Conservation (phyloP, 1,140 invertebrate genomes). For the Dendroctonus valens region DNA sequence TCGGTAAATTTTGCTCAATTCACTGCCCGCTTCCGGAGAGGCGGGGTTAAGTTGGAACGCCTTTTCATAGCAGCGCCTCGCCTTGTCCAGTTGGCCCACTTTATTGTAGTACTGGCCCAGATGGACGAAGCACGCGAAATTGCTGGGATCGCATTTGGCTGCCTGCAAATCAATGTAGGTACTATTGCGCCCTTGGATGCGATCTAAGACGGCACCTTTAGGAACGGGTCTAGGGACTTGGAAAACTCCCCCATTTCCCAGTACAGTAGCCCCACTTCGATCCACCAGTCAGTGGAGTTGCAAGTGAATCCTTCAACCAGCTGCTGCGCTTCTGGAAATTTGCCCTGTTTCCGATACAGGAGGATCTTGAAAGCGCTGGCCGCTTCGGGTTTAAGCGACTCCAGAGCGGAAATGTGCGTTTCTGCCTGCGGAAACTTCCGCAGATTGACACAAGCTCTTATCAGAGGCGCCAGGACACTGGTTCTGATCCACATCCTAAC, state of each 20-base stretch:
- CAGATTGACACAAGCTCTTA: conserved; percentile 41
- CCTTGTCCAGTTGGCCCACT: conserved; percentile 63
- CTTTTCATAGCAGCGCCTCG: conserved; percentile 80
- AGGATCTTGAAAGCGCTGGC: conserved; percentile 47
- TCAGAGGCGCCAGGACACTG: conserved; percentile 26
- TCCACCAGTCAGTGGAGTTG: conserved; percentile 57
- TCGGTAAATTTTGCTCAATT: conserved; percentile 73
- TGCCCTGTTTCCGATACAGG: conserved; percentile 52
- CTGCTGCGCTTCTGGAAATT: conserved; percentile 57
- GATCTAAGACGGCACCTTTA: conserved; percentile 56
- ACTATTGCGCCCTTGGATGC: neutral
- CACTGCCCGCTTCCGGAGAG: conserved; percentile 65
- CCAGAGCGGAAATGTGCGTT: conserved; percentile 21
- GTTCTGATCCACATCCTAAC: conserved; percentile 3
- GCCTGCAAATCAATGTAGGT: conserved; percentile 52
- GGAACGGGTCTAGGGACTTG: conserved; percentile 62
- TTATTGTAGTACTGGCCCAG: conserved; percentile 72
- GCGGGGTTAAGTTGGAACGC: conserved; percentile 70
- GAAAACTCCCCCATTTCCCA: conserved; percentile 62
- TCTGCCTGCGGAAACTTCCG: conserved; percentile 36
- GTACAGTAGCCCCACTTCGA: conserved; percentile 66
- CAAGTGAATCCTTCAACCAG: conserved; percentile 53
- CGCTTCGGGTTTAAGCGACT: conserved; percentile 16
- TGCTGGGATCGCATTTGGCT: conserved; percentile 69
- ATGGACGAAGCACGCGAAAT: conserved; percentile 70